Evolutionary conservation across 2,888 invertebrate genomes (phyloP), one percentile per base, ranked within the genome.

Genomic region (Nesidiocoris tenuis): DNA sequence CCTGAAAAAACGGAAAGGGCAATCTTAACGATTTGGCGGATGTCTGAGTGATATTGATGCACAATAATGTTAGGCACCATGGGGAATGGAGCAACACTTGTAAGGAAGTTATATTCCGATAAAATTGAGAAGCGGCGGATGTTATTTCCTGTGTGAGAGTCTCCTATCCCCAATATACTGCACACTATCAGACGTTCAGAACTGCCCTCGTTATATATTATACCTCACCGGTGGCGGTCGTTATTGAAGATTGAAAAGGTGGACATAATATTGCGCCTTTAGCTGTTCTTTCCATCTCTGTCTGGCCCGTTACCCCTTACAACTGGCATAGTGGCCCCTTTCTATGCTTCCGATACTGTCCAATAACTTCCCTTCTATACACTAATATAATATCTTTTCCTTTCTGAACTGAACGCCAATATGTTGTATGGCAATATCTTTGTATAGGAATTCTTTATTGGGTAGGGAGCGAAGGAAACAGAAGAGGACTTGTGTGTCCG

Each of bases 391-490:
- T 70, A 70, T 70, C 70, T 70, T 63, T 72, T 72, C 56, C 72
- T 25, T 63, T 72, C 72, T 72, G 72, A 72, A 72, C 72, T 72
- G 39, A 39, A 39, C 72, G 22, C 57, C 72, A 72, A 72, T 72
- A 72, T 72, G 72, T 72, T 39, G 72, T 61, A 72, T 54, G 72
- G 72, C 72, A 72, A 72, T 72, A 72, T 72, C 72, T 72, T 39
- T 57, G 70, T 72, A 72, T 72, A 72, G 72, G 72, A 72, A 72
- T 72, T 72, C 72, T 72, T 72, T 72, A 72, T 72, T 72, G 72
- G 22, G 72, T 61, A 54, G 19, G 59, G 59, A 59, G 59, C 59
- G 7, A n/a, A n/a, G 59, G n/a, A 16, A 59, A 19, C n/a, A 54
- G 72, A 63, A 54, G 24, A 61, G 72, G 63, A 63, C 25, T 57